A percentile compares a stretch with the other conserved stretches of the same genome.
phyloP scores from a whole-genome alignment of 2,113 vertebrate genomes.

The Columba livia region DNA sequence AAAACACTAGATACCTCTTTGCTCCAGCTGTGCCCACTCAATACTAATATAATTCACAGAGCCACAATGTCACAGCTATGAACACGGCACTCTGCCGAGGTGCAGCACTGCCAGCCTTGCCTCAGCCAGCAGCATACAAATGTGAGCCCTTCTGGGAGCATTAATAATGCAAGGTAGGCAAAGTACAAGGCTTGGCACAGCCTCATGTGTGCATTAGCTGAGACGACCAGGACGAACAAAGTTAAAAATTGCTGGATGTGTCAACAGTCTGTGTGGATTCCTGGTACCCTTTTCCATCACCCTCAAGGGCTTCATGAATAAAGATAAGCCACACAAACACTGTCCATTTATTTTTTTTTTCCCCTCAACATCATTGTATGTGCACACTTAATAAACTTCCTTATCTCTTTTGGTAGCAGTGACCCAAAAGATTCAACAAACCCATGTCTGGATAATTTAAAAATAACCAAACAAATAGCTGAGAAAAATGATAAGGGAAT shows the following conservation, averaged over 20 bases:
- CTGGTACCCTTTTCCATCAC: slow-evolving; percentile 72
- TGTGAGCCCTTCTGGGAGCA: background rate
- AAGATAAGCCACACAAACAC: slow-evolving; percentile 66
- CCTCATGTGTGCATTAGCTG: background rate
- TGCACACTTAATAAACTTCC: slow-evolving; percentile 66
- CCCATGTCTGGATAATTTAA: slow-evolving; percentile 56
- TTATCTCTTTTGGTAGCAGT: slow-evolving; percentile 71
- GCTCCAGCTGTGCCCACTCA: slow-evolving; percentile 59
- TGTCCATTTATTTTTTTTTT: background rate
- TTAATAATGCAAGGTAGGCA: slow-evolving; percentile 51
- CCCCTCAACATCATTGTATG: slow-evolving; percentile 6
- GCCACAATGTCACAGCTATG: background rate
- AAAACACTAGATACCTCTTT: slow-evolving; percentile 14
- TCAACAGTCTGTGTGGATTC: background rate
- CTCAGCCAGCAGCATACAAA: slow-evolving; percentile 22
- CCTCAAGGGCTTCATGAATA: slow-evolving; percentile 79
- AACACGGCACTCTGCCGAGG: background rate
- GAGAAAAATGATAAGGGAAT: slow-evolving; percentile 44
- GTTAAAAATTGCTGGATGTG: slow-evolving; percentile 26
- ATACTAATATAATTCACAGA: background rate
- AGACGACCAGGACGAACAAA: slow-evolving; percentile 27
- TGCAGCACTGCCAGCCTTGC: background rate
- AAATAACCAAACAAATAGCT: slow-evolving; percentile 30
- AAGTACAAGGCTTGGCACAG: slow-evolving; percentile 32
- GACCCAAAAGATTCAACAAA: slow-evolving; percentile 66